Conservation (phyloP, 2,888 invertebrate genomes). For the Rhagonycha lutea region DNA sequence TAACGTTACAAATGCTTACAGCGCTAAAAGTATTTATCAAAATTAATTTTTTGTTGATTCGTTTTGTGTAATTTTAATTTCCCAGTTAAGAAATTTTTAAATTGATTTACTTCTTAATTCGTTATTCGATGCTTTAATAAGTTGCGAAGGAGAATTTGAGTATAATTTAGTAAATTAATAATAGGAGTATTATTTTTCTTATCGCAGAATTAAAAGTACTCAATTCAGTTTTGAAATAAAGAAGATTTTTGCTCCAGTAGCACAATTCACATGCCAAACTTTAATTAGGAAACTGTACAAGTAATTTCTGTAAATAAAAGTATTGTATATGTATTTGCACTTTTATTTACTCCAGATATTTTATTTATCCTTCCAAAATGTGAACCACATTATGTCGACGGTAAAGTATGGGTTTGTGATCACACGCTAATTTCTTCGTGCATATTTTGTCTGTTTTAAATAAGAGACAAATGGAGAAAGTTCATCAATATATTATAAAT, state of each 20-base stretch:
- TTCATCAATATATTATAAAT: not conserved
- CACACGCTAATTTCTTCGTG: not conserved
- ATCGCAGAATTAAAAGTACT: not conserved
- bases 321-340: not conserved
- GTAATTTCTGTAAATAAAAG: not conserved
- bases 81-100: not conserved
- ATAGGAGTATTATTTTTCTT: not conserved
- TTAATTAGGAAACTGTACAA: not conserved
- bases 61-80: not conserved
- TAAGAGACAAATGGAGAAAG: not conserved
- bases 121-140: not conserved
- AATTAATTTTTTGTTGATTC: not conserved
- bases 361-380: not conserved
- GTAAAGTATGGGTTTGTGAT: not conserved
- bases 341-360: not conserved
- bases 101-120: not conserved
- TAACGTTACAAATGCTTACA: constrained; percentile 1
- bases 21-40: not conserved
- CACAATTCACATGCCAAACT: constrained; percentile 11
- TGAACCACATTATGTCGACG: not conserved
- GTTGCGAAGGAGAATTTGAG: not conserved
- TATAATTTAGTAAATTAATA: not conserved
- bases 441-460: not conserved
- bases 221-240: not conserved
- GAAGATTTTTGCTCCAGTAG: constrained; percentile 1